Base-by-base conservation (phyloP, 2,797 vertebrate genomes). In the Enteromius fasciolatus region DNA sequence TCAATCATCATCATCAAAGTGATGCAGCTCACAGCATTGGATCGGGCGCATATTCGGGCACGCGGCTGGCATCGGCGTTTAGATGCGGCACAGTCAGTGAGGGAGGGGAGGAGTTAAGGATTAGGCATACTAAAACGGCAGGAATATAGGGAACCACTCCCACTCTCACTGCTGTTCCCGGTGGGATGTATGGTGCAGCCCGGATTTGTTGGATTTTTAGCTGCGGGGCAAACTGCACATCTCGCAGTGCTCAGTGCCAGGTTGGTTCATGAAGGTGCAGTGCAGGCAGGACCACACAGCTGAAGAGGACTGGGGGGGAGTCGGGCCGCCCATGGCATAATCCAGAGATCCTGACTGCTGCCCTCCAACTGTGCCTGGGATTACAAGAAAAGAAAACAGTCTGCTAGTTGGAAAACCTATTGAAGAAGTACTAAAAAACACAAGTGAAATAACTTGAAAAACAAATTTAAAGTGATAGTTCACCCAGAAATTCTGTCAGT, bases 261-360 rank as follows among this genome's bases (percentile, higher is more conserved):
- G 97, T 91, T 97, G 97, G 95, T 99, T 99, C 97, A 98, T 97
- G 93, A 98, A 99, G 94, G 98, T 99, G 94, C 98, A 99, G 94
- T 99, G 98, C 88, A 96, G 95, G 86, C 98, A 99, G 84, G 96
- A 96, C 98, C 98, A 99, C 95, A 99, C 95, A 90, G 97, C 92
- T 0, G 96, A 95, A 1, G 96, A 90, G 23, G 92, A 92, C 2
- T 94, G 86, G 0, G 95, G 93, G 12, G 72, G 86, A 0, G 95
- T 89, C 1, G 96, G 90, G 80, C 96, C 96, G 0, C 97, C 97
- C 63, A 95, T 91, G 44, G 96, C 96, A 0, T 95, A 99, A 25
- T 97, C 97, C 5, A 95, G 94, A 36, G 98, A 93, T 84, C 96
- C 95, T 0, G 97, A 92, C 6, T 96, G 93, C 87, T 97, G 97